Conservation (phyloP, 2,888 invertebrate genomes). For the Rhagonycha lutea region DNA sequence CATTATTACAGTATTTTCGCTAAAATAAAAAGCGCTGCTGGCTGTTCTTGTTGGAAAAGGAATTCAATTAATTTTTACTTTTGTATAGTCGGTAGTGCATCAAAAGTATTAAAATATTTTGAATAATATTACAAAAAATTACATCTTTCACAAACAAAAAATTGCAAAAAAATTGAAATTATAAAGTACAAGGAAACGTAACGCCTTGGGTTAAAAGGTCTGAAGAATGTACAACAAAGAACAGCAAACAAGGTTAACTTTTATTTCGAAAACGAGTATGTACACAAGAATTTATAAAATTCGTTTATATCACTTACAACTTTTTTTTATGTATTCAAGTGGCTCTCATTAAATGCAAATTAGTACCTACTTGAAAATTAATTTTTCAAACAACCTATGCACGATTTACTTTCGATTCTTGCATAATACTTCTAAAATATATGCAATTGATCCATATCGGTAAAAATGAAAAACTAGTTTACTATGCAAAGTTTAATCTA, state of each 20-base stretch:
- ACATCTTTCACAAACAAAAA: not conserved
- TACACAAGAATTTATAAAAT: not conserved
- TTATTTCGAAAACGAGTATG: not conserved
- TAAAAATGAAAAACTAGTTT: conserved; percentile 1
- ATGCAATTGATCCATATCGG: not conserved
- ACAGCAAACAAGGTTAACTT: not conserved
- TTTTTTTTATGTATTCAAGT: not conserved
- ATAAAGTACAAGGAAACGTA: not conserved
- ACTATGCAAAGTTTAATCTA: conserved; percentile 2
- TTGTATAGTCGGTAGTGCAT: not conserved
- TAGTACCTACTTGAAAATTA: not conserved
- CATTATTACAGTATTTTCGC: not conserved
- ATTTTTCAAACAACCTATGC: not conserved
- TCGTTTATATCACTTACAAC: not conserved
- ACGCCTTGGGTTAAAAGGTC: not conserved
- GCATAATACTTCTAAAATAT: not conserved
- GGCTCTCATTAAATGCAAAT: not conserved
- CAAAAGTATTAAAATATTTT: not conserved
- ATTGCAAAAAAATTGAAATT: not conserved
- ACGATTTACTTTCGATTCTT: not conserved
- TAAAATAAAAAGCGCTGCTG: not conserved
- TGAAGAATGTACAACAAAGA: not conserved
- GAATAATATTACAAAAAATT: not conserved
- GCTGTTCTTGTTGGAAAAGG: not conserved
- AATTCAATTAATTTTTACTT: not conserved